These are phyloP conservation scores for Drosophila monieri DNA, from an alignment of 2,888 invertebrate species.

Conservation along the genomic window DNA sequence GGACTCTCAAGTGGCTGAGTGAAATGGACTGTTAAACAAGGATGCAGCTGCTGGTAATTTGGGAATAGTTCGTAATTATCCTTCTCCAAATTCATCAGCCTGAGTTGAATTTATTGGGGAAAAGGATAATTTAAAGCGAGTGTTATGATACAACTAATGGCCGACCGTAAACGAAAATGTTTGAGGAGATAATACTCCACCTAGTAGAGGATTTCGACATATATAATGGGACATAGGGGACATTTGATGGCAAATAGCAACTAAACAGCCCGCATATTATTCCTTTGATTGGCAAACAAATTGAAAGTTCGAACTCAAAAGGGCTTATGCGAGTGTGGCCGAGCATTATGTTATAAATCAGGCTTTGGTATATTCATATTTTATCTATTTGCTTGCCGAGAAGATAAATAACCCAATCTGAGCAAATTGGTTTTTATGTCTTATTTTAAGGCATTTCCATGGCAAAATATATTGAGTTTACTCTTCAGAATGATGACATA, in stretches of 20 bases:
- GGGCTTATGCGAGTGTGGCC: constrained; percentile 2
- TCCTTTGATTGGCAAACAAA: constrained; percentile 20
- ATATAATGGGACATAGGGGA: constrained; percentile 8
- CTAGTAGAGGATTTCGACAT: neutral
- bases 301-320: constrained; percentile 2
- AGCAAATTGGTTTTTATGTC: constrained; percentile 21
- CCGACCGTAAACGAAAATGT: constrained; percentile 2
- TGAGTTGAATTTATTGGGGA: constrained; percentile 1
- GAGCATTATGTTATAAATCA: constrained; percentile 22
- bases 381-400: constrained; percentile 20
- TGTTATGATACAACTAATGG: constrained; percentile 10
- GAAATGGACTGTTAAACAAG: constrained; percentile 19
- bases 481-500: constrained; percentile 4
- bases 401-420: constrained; percentile 32
- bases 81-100: neutral
- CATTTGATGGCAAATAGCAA: constrained; percentile 1
- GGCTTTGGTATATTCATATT: constrained; percentile 27
- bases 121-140: constrained; percentile 3
- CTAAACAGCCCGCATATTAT: constrained; percentile 21
- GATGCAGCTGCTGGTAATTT: constrained; percentile 14
- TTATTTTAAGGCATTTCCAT: neutral
- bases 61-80: neutral
- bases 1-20: constrained; percentile 17
- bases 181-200: neutral
- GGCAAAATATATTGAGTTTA: constrained; percentile 5